These are phyloP conservation scores for Zootoca vivipara DNA, from an alignment of 2,113 vertebrate species.

Conservation along the genomic window DNA sequence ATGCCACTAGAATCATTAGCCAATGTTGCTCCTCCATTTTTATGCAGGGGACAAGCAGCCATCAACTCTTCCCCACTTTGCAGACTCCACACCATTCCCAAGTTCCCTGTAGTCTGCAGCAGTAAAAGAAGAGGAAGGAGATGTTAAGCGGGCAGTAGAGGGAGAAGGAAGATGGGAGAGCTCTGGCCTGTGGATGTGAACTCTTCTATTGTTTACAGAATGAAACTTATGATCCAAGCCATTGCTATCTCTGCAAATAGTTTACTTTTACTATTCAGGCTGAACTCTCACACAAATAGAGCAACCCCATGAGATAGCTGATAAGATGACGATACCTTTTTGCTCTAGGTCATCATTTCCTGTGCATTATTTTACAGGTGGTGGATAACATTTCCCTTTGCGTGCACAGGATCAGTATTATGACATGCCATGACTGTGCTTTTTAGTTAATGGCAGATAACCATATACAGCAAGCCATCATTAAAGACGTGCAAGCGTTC, in stretches of 20 bases:
- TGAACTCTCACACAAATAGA: neutral
- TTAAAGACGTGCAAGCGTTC: slow-evolving; percentile 20
- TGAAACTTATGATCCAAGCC: neutral
- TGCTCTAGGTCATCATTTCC: slow-evolving; percentile 31
- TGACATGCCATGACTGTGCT: neutral
- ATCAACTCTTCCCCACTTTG: neutral
- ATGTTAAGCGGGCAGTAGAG: neutral
- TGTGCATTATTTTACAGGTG: slow-evolving; percentile 7
- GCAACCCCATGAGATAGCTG: slow-evolving; percentile 1
- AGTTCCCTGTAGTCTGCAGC: neutral
- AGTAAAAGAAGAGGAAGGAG: neutral
- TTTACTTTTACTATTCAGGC: slow-evolving; percentile 11
- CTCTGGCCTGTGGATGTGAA: neutral
- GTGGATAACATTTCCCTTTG: slow-evolving; percentile 20
- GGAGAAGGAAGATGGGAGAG: neutral
- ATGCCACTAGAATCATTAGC: too few species aligned
- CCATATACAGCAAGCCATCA: neutral
- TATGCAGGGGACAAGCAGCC: neutral
- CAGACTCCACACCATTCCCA: neutral
- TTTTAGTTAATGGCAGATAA: slow-evolving; percentile 27
- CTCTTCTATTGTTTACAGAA: neutral
- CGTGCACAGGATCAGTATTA: slow-evolving; percentile 14
- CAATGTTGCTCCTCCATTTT: neutral
- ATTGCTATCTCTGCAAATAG: neutral
- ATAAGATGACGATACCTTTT: slow-evolving; percentile 21